Conservation (phyloP, 2,888 invertebrate genomes). For the Leptopilina drosophilae region DNA sequence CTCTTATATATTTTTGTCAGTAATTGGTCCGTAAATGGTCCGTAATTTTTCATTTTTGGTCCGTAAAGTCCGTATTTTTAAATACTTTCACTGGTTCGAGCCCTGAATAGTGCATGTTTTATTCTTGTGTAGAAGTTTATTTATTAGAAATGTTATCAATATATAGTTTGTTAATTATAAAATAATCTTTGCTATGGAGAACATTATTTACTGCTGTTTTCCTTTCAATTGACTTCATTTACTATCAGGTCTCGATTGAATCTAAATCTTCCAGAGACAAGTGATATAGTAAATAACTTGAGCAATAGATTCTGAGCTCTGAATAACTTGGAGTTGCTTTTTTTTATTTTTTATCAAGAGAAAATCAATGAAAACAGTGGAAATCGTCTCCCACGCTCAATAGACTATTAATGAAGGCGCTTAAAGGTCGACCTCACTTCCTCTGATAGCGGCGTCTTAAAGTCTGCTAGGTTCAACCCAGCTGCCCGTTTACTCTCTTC, state of each 20-base stretch:
- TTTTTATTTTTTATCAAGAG: slow-evolving; percentile 13
- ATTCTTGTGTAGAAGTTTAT: not conserved
- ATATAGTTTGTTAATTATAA: not conserved
- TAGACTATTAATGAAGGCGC: slow-evolving; percentile 44
- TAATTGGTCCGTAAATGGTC: too few species aligned
- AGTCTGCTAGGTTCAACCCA: slow-evolving; percentile 65
- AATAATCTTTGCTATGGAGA: slow-evolving; percentile 10
- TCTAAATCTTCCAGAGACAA: slow-evolving; percentile 38
- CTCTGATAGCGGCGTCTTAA: slow-evolving; percentile 74
- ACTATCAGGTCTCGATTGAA: slow-evolving; percentile 28
- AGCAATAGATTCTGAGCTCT: slow-evolving; percentile 36
- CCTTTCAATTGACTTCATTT: slow-evolving; percentile 16
- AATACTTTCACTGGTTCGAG: too few species aligned
- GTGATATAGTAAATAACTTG: slow-evolving; percentile 10
- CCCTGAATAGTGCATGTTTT: too few species aligned
- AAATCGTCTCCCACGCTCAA: slow-evolving; percentile 19
- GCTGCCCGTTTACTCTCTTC: slow-evolving; percentile 53
- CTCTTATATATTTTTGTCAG: too few species aligned
- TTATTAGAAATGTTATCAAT: not conserved
- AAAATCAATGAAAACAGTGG: slow-evolving; percentile 33
- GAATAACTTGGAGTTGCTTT: not conserved
- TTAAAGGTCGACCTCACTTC: slow-evolving; percentile 76
- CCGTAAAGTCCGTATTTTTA: too few species aligned
- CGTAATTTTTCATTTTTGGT: too few species aligned
- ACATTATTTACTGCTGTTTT: slow-evolving; percentile 1